phyloP scores from a whole-genome alignment of 2,113 vertebrate species.

The Etheostoma spectabile region DNA sequence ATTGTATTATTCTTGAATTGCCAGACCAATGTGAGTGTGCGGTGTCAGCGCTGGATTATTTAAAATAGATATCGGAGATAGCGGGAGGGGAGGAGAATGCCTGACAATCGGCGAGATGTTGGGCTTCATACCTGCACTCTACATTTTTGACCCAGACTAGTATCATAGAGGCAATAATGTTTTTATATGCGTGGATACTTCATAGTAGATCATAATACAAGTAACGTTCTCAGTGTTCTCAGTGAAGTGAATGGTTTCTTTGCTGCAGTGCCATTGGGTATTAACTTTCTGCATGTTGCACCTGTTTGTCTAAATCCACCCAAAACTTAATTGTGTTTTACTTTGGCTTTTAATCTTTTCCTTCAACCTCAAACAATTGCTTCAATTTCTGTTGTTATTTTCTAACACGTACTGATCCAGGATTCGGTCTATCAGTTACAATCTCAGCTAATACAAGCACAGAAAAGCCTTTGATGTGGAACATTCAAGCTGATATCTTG shows the following conservation, averaged over 20 bases:
- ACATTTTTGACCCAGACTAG: too few species aligned
- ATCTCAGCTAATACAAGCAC: not conserved
- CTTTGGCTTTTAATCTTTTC: not conserved
- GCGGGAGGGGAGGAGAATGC: too few species aligned
- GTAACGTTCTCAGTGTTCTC: not conserved
- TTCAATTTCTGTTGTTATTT: not conserved
- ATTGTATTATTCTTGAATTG: too few species aligned
- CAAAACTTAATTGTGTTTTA: not conserved
- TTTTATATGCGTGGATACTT: not conserved
- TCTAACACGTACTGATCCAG: not conserved
- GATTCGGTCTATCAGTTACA: not conserved
- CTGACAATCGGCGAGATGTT: too few species aligned
- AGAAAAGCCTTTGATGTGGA: not conserved
- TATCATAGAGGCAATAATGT: not conserved
- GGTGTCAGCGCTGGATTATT: too few species aligned
- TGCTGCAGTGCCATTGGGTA: not conserved
- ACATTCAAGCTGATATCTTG: too few species aligned
- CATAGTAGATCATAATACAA: not conserved
- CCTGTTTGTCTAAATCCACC: not conserved
- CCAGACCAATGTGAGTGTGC: too few species aligned
- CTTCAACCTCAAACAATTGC: not conserved
- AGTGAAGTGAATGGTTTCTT: not conserved
- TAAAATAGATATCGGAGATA: too few species aligned
- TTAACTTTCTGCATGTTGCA: not conserved
- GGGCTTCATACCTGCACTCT: too few species aligned